These are phyloP conservation scores for Criorhina ranunculi DNA, from an alignment of 2,888 invertebrate species.

Conservation along the genomic window DNA sequence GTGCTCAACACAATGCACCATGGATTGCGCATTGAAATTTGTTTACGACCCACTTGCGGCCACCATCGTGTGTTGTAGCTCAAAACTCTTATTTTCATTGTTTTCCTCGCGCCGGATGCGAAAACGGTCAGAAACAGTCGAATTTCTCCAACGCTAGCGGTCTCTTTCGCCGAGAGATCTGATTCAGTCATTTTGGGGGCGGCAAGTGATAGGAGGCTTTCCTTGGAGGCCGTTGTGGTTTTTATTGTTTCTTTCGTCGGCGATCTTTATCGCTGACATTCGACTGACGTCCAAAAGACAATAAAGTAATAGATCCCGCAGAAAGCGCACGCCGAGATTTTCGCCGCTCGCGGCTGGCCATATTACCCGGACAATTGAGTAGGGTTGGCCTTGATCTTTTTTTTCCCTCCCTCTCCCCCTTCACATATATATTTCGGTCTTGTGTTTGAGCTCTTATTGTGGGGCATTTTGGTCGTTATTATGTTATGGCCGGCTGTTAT, in stretches of 20 bases:
- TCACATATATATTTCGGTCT: constrained; percentile 3
- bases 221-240: constrained; percentile 57
- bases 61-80: constrained; percentile 39
- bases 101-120: constrained; percentile 4
- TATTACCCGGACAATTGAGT: constrained; percentile 57
- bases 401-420: constrained; percentile 21
- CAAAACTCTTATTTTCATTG: constrained; percentile 70
- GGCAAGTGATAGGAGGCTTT: constrained; percentile 55
- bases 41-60: constrained; percentile 53
- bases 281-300: constrained; percentile 66
- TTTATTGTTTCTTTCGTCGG: constrained; percentile 72
- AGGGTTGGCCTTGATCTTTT: constrained; percentile 75
- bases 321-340: constrained; percentile 48
- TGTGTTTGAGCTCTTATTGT: constrained; percentile 49
- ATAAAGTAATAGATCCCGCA: constrained; percentile 71
- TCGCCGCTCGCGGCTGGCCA: constrained; percentile 55
- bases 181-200: constrained; percentile 64
- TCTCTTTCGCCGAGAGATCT: constrained; percentile 34
- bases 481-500: constrained; percentile 72
- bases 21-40: constrained; percentile 62
- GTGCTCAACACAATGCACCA: constrained; percentile 52
- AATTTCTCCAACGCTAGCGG: constrained; percentile 46
- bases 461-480: constrained; percentile 72
- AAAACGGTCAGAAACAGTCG: not conserved
- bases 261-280: constrained; percentile 72